phyloP scores from a whole-genome alignment of 2,113 vertebrate species.

The Agapornis roseicollis region DNA sequence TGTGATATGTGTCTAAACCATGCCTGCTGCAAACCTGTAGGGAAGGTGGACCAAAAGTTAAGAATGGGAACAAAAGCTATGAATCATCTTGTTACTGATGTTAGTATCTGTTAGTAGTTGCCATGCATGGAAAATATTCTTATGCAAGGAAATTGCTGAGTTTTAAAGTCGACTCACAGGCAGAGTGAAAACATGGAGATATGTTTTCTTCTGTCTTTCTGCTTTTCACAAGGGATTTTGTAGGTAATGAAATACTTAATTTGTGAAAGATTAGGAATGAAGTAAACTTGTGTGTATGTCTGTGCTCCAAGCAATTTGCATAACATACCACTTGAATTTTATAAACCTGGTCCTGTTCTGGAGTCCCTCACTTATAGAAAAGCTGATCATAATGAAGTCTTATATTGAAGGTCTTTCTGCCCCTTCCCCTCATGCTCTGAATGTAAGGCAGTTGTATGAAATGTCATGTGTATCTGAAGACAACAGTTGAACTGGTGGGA shows the following conservation, averaged over 20 bases:
- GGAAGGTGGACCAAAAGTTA: background rate
- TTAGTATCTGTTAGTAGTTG: background rate
- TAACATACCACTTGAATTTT: background rate
- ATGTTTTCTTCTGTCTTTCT: background rate
- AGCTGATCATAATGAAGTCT: background rate
- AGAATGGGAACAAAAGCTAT: background rate
- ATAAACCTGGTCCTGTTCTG: background rate
- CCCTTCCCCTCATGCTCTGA: background rate
- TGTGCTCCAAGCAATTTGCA: background rate
- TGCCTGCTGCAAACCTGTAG: background rate
- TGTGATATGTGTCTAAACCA: accelerated
- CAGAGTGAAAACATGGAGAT: background rate
- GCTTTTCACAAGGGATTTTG: background rate
- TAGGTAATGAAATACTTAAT: background rate
- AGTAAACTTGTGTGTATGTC: background rate
- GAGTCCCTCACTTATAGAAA: background rate
- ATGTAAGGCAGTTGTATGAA: background rate
- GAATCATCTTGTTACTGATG: background rate
- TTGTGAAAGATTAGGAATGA: background rate
- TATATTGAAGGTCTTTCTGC: background rate
- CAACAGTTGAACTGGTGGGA: background rate
- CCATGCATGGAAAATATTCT: background rate
- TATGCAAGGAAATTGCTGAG: background rate
- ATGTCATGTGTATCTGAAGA: background rate
- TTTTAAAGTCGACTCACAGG: background rate